Conservation (phyloP, 2,888 invertebrate species). For the Meliscaeva auricollis region DNA sequence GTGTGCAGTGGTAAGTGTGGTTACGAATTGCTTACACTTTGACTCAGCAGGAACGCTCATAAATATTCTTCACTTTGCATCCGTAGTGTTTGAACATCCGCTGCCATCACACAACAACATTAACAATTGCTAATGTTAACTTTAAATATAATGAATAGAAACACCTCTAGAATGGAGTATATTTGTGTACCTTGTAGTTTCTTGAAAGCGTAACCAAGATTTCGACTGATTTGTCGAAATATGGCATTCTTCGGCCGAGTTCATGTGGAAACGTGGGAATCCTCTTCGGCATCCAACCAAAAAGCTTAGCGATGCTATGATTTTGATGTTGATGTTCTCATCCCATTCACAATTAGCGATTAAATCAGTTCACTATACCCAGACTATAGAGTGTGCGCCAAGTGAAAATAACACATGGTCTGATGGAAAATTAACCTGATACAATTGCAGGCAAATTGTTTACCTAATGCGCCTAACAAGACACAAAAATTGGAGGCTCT, state of each 20-base stretch:
- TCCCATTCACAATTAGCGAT: slow-evolving; percentile 70
- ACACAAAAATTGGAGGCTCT: slow-evolving; percentile 54
- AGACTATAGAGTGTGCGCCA: too few relatives aligned
- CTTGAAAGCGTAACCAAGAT: slow-evolving; percentile 58
- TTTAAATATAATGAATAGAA: slow-evolving; percentile 60
- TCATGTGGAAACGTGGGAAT: slow-evolving; percentile 72
- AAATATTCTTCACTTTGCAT: slow-evolving; percentile 52
- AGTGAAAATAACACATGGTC: slow-evolving; percentile 45
- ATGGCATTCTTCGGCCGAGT: slow-evolving; percentile 27
- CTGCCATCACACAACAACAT: background rate
- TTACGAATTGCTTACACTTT: slow-evolving; percentile 51
- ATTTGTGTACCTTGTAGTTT: background rate
- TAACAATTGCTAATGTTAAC: background rate
- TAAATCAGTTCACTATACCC: slow-evolving; percentile 60
- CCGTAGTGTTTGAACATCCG: slow-evolving; percentile 45
- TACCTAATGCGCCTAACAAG: slow-evolving; percentile 70
- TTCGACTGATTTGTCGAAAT: slow-evolving; percentile 63
- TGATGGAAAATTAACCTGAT: slow-evolving; percentile 55
- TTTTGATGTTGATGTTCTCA: slow-evolving; percentile 64
- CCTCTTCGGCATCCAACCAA: slow-evolving; percentile 10
- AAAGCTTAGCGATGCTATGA: slow-evolving; percentile 31
- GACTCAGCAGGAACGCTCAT: slow-evolving; percentile 31
- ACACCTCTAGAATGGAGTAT: slow-evolving; percentile 15
- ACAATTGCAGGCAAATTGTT: slow-evolving; percentile 71
- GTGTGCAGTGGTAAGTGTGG: background rate